phyloP scores from a whole-genome alignment of 2,888 invertebrate species.

The Coleophora flavipennella region DNA sequence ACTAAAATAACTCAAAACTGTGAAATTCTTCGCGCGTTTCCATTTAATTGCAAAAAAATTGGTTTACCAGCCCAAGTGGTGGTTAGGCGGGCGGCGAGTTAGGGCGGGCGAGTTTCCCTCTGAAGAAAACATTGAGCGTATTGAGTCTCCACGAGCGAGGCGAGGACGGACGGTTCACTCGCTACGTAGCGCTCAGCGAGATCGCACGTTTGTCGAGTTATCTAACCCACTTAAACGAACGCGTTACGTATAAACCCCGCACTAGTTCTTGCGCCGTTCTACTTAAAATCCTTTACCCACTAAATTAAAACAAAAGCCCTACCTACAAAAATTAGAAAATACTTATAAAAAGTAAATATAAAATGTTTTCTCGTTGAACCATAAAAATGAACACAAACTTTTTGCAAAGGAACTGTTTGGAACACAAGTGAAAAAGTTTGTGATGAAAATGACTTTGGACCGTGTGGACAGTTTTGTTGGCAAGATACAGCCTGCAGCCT shows the following conservation, averaged over 20 bases:
- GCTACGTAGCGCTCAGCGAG: conserved; percentile 35
- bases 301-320: too few species aligned
- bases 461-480: conserved; percentile 59
- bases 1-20: too few species aligned
- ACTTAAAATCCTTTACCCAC: neutral
- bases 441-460: conserved; percentile 57
- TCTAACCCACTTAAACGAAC: conserved; percentile 1
- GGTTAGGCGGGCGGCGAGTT: conserved; percentile 38
- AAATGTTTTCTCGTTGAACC: too few species aligned
- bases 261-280: conserved; percentile 2
- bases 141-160: conserved; percentile 2
- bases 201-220: conserved; percentile 33
- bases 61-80: conserved; percentile 29
- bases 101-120: conserved; percentile 49
- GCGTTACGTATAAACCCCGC: conserved; percentile 12
- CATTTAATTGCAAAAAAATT: conserved; percentile 16
- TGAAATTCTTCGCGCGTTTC: neutral
- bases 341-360: too few species aligned
- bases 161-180: conserved; percentile 30
- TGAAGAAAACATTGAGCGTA: conserved; percentile 25
- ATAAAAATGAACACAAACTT: too few species aligned
- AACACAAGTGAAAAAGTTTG: neutral
- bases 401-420: neutral
- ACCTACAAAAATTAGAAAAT: too few species aligned
- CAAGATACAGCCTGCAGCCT: conserved; percentile 64